A percentile compares a stretch with the other conserved stretches of the same genome.
Evolutionary conservation across 2,888 invertebrate species (phyloP).

Genomic region (Bellardia pandia): DNA sequence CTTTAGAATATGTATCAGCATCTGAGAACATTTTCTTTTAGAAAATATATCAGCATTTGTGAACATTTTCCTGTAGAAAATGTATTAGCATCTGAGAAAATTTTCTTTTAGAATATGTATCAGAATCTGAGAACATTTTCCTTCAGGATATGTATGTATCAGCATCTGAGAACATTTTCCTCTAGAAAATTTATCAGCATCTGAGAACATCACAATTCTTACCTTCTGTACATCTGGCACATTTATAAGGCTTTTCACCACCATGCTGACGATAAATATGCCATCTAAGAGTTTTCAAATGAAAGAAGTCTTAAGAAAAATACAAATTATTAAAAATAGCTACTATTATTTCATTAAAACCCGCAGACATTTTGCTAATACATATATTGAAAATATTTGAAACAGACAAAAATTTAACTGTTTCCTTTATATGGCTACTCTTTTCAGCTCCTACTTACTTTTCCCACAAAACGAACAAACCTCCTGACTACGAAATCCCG

Average conservation of each 20-base stretch:
- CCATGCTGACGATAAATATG: constrained; percentile 75
- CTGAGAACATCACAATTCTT: constrained; percentile 17
- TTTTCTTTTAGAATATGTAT: background rate
- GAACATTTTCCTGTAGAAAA: too few relatives aligned
- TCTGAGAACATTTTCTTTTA: too few relatives aligned
- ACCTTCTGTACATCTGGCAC: constrained; percentile 74
- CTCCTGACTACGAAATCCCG: constrained; percentile 78
- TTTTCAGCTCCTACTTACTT: constrained; percentile 74
- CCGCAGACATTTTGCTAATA: background rate
- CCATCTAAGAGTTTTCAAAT: constrained; percentile 75
- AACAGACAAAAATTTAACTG: too few relatives aligned
- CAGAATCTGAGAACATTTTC: background rate
- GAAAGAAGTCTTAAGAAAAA: constrained; percentile 71
- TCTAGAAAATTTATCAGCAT: background rate
- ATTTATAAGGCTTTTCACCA: constrained; percentile 75
- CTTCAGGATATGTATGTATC: background rate
- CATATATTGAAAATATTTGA: background rate
- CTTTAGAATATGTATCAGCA: too few relatives aligned
- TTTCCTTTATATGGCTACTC: background rate
- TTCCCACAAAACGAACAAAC: constrained; percentile 80
- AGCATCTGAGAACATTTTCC: background rate
- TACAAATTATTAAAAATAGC: background rate
- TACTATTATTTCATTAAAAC: background rate
- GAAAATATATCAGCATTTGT: too few relatives aligned
- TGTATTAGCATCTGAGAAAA: background rate